Percentiles rank a stretch among this genome's conserved stretches.
Evolutionary conservation across 2,797 vertebrate species (phyloP).

Genomic region (Sciaenops ocellatus): DNA sequence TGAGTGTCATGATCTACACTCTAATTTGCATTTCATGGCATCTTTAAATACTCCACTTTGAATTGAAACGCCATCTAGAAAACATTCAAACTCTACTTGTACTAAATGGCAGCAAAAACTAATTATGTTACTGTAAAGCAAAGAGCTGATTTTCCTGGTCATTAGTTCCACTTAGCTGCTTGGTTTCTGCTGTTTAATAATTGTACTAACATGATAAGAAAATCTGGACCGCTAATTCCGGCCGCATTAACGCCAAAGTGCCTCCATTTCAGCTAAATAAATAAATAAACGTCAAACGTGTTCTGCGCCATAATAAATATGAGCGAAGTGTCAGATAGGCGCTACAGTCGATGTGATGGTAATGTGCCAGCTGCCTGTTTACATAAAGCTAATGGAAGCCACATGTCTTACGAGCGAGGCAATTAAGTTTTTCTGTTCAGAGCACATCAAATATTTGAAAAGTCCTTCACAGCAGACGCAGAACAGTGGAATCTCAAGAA

Average conservation of each 20-base stretch:
- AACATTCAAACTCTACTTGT: constrained; percentile 43
- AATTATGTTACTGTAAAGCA: constrained; percentile 47
- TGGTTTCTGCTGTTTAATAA: constrained; percentile 33
- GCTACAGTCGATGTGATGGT: constrained; percentile 37
- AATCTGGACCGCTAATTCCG: constrained; percentile 31
- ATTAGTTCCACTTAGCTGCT: constrained; percentile 48
- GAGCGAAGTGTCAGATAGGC: constrained; percentile 13
- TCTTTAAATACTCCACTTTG: constrained; percentile 47
- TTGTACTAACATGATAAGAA: constrained; percentile 23
- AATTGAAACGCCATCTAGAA: constrained; percentile 48
- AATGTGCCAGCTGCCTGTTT: constrained; percentile 61
- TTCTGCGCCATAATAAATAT: not conserved
- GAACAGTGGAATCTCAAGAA: constrained; percentile 17
- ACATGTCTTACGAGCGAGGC: constrained; percentile 39
- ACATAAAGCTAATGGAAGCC: constrained; percentile 55
- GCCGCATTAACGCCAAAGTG: constrained; percentile 33
- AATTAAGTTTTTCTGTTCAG: constrained; percentile 30
- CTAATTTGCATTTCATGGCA: constrained; percentile 30
- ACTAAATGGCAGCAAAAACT: constrained; percentile 31
- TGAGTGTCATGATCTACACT: constrained; percentile 26
- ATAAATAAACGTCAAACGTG: not conserved
- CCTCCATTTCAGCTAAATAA: not conserved
- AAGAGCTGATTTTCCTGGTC: constrained; percentile 35
- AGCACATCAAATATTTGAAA: constrained; percentile 47
- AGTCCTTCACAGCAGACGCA: constrained; percentile 32